Evolutionary conservation across 2,888 invertebrate species (phyloP), one percentile per base, ranked within the genome.

Genomic region (Lucinisca nassula): DNA sequence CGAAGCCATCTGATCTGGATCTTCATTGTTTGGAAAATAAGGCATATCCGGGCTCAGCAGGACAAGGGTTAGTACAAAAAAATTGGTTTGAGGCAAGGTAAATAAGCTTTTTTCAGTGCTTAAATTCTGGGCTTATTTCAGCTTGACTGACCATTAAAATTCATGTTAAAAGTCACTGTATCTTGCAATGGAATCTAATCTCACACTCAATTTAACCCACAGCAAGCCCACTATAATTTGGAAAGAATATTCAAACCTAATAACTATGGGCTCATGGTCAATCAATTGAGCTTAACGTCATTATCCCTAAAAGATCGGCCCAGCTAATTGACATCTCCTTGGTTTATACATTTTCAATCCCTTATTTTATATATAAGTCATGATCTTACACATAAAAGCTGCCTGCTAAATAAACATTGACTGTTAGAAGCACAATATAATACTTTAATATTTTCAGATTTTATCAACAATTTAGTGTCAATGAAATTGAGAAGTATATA

Each of bases 311-410:
- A 3, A 35, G 30, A 27, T 58, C 67, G 17, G 35, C 67, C 67
- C 67, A 67, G 35, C 17, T 35, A 61, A 35, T 35, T 67, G 67
- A 67, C 67, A 35, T 67, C 21, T 1, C 35, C 30, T 61, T 61
- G 61, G 17, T 10, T 30, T 27, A 61, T 61, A 61, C 45, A 45
- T 45, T 45, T 27, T 61, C 24, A 4, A 67, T 67, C 35, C 17
- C 30, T 35, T 35, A 67, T 67, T 67, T 67, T 67, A 67, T 21
- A 67, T 67, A 35, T 35, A 67, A 67, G 35, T 67, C 67, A 67
- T 35, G 35, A 32, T 67, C 35, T 67, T 67, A 17, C 0, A 14
- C 3, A 67, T 35, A 67, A 35, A 35, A 32, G 17, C 35, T 67
- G 10, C 21, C 17, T 35, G n/a, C 35, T 12, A 21, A 67, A 55